A percentile compares a stretch with the other conserved stretches of the same genome.
Conservation (phyloP, 1,140 invertebrate species). For the Aphis craccivora region DNA sequence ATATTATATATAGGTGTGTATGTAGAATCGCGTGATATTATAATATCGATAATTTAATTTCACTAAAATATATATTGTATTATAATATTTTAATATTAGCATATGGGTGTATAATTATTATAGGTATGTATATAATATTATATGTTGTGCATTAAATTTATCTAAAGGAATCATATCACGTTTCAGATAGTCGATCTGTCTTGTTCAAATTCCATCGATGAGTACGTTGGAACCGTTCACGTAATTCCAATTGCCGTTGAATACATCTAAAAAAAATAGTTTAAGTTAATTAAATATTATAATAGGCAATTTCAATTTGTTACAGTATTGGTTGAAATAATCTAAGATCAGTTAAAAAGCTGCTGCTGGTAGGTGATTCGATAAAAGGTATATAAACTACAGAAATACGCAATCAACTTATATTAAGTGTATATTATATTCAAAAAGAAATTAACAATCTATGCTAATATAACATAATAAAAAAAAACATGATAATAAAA, state of each 20-base stretch:
- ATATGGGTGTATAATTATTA: slow-evolving; percentile 23
- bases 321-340: not conserved
- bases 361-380: not conserved
- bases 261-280: slow-evolving; percentile 11
- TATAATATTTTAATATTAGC: not conserved
- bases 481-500: too few species aligned
- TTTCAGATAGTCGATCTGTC: slow-evolving; percentile 23
- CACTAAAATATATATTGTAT: not conserved
- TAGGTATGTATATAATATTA: not conserved
- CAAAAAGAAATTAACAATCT: too few species aligned
- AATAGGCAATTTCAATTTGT: not conserved
- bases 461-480: too few species aligned
- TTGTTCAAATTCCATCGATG: not conserved
- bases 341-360: not conserved
- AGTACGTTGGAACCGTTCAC: slow-evolving; percentile 33
- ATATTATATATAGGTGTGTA: not conserved
- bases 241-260: slow-evolving; percentile 47
- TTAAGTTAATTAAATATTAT: not conserved
- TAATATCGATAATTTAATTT: not conserved
- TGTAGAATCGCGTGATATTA: not conserved
- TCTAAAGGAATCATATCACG: slow-evolving; percentile 45
- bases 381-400: not conserved
- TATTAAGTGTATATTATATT: not conserved
- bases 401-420: not conserved
- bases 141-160: slow-evolving; percentile 21